Evolutionary conservation across 2,113 vertebrate genomes (phyloP).

Genomic region (Antennarius striatus): DNA sequence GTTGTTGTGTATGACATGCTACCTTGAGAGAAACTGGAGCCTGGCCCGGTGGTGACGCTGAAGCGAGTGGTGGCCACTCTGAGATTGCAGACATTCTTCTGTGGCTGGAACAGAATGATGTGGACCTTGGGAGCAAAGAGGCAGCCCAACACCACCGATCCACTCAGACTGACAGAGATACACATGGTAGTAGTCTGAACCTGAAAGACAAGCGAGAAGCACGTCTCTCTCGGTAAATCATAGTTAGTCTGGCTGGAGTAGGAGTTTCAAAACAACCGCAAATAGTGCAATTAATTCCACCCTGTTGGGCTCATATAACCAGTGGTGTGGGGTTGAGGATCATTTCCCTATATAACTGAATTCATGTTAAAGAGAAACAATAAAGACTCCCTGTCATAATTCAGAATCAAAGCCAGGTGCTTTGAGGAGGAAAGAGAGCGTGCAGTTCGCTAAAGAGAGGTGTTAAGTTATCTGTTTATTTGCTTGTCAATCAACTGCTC

Average conservation of each 20-base stretch:
- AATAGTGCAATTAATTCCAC: neutral
- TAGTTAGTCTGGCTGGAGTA: neutral
- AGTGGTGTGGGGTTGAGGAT: neutral
- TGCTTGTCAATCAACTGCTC: constrained; percentile 54
- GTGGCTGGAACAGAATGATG: constrained; percentile 98
- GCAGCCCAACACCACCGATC: constrained; percentile 95
- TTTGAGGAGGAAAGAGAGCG: constrained; percentile 21
- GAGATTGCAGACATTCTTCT: constrained; percentile 94
- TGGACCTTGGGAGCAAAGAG: constrained; percentile 96
- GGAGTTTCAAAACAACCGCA: neutral
- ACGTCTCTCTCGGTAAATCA: too few species aligned
- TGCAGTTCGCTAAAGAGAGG: constrained; percentile 26
- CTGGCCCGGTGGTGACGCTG: constrained; percentile 81
- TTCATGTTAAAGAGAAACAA: constrained; percentile 10
- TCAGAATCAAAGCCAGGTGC: constrained; percentile 26
- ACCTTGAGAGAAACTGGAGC: constrained; percentile 90
- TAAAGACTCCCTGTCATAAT: constrained; percentile 3
- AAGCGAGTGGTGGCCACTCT: constrained; percentile 89
- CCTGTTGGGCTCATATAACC: neutral
- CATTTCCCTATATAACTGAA: neutral
- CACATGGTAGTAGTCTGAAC: constrained; percentile 99
- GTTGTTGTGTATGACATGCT: constrained; percentile 8
- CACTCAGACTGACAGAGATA: constrained; percentile 96
- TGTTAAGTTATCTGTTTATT: constrained; percentile 55
- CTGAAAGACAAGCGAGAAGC: constrained; percentile 68